Evolutionary conservation across 2,888 invertebrate species (phyloP), one percentile per base, ranked within the genome.

Genomic region (Agonopterix alstromeriana): DNA sequence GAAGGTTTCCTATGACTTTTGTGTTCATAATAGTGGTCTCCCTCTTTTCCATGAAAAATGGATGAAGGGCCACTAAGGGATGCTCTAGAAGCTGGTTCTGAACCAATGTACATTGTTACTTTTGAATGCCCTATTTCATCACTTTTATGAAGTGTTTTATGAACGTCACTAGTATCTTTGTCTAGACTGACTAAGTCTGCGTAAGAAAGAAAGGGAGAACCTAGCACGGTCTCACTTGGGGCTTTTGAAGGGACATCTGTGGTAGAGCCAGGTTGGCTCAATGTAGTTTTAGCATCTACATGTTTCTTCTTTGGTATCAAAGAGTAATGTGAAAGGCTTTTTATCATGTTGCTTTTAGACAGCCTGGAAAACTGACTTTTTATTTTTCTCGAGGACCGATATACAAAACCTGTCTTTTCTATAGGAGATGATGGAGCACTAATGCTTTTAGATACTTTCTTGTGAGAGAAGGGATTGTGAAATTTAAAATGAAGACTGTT

Each of bases 121-220:
- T 82, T 82, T 3, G 67, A 53, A 9, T 65, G 66, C 10, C 64
- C 65, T 10, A 78, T 61, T 54, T 87, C 85, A 46, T 85, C 82
- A 46, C 80, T 82, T 59, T 73, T 82, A 48, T 80, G 76, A 42
- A 80, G 64, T 14, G 60, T 65, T 53, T 76, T 74, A 2, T 12
- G 27, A 3, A 62, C 67, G 50, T 73, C 65, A 7, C 73, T 57
- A 35, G 65, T 66, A 14, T 81, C 79, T 56, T 78, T 77, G 53
- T 85, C 84, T 50, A 87, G 66, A 51, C 68, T 77, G 38, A 86
- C 61, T 45, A 89, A 65, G 58, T 89, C 88, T 12, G 75, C 79
- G 52, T 82, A 87, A 8, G 90, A 89, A 17, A 89, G 69, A 60
- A 91, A 90, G 2, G 89, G 87, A 50, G 89, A 86, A 10, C 90